Conservation (phyloP, 2,888 invertebrate species). For the Seladonia tumulorum region DNA sequence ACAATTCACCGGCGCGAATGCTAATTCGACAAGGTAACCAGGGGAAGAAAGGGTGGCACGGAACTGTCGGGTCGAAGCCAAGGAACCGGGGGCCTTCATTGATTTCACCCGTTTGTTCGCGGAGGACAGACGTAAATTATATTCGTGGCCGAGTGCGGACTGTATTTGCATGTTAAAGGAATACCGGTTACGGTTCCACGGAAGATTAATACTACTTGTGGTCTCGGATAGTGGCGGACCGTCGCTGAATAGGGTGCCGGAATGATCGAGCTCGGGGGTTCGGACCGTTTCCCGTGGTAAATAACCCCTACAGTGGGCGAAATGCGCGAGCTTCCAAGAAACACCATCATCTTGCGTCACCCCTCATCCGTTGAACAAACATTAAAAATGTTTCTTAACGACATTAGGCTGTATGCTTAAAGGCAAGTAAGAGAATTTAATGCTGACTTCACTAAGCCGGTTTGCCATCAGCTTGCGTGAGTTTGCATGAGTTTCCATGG, state of each 20-base stretch:
- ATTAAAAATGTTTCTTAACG: no score
- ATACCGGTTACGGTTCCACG: constrained; percentile 27
- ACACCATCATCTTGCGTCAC: not conserved
- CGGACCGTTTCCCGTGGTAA: constrained; percentile 3
- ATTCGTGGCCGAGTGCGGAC: constrained; percentile 49
- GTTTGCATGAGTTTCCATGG: no score
- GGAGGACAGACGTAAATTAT: constrained; percentile 68
- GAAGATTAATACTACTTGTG: constrained; percentile 48
- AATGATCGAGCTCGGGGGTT: not conserved
- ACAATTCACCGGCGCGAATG: constrained; percentile 57
- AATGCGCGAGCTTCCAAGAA: not conserved
- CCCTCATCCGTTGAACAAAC: no score
- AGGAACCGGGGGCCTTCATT: constrained; percentile 58
- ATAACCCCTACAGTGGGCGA: not conserved
- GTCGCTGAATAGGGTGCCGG: not conserved
- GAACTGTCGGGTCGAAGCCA: constrained; percentile 32
- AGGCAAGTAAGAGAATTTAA: no score
- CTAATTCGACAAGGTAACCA: constrained; percentile 60
- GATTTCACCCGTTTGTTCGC: constrained; percentile 61
- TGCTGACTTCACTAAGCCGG: no score
- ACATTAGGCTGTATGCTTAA: no score
- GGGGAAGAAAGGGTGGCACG: constrained; percentile 34
- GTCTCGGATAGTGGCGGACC: constrained; percentile 24
- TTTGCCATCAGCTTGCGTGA: no score
- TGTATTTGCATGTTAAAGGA: constrained; percentile 62